Evolutionary conservation across 1,140 invertebrate species (phyloP), one percentile per base, ranked within the genome.

Genomic region (Pissodes strobi): DNA sequence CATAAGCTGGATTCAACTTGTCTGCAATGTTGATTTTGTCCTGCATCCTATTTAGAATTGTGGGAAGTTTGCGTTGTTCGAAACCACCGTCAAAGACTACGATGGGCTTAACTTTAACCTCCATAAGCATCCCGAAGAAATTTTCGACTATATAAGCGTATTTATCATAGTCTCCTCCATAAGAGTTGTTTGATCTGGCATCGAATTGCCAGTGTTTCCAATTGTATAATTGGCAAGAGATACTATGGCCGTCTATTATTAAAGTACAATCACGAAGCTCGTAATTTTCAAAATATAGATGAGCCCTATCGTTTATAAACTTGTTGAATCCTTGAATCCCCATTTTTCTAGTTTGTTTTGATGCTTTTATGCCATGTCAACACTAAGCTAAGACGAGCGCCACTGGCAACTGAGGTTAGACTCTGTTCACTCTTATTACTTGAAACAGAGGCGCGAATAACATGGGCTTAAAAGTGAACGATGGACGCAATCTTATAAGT

Each of bases 91-190:
- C 94, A 72, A 95, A 87, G 3, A 96, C 71, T 13, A 96, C 85
- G 67, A 90, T 84, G 0, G 92, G 84, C 12, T 74, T 84, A 8
- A 97, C 80, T 43, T 88, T 86, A 72, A 92, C 94, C 73, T 85
- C 84, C 43, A 78, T 74, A 2, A 95, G 79, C 12, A 86, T 78
- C 6, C 85, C 79, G 71, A 95, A 93, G 71, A 94, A 94, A 12
- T 84, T 80, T 41, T 79, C 77, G 3, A 90, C 80, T 17, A 79
- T 78, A 17, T 82, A 72, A 1, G 83, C 85, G 76, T 85, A 93
- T 70, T 85, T 85, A 71, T 94, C 89, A 73, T 95, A 95, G 77
- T 95, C 92, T 0, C 94, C 94, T 17, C 92, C 92, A 79, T 93
- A 95, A 1, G 86, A 83, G 43, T 85, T 64, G 10, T 12, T 13